Conservation (phyloP, 2,888 invertebrate species). For the Stenolophus ochropezus region DNA sequence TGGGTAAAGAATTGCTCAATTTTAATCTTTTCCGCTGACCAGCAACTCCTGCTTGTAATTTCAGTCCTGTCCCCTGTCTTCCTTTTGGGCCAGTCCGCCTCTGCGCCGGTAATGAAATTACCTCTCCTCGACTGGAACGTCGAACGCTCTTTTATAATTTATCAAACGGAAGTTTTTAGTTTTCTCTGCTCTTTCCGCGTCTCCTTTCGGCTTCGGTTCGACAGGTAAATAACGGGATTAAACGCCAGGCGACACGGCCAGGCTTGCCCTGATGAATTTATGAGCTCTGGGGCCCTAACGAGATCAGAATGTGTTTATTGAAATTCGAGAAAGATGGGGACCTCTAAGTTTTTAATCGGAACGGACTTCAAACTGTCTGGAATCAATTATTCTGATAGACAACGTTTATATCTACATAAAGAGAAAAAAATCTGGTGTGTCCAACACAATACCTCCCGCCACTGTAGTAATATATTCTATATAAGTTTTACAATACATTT, state of each 20-base stretch:
- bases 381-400: too few species aligned
- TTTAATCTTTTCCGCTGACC: too few species aligned
- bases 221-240: slow-evolving; percentile 50
- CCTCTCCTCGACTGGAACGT: slow-evolving; percentile 19
- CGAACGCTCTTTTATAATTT: slow-evolving; percentile 50
- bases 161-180: slow-evolving; percentile 47
- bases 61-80: not conserved
- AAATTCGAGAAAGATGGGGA: not conserved
- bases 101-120: slow-evolving; percentile 36
- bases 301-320: slow-evolving; percentile 13
- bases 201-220: not conserved
- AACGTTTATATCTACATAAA: too few species aligned
- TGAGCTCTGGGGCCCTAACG: not conserved
- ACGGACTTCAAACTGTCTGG: too few species aligned
- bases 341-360: too few species aligned
- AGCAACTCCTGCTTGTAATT: too few species aligned
- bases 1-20: too few species aligned
- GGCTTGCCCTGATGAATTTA: slow-evolving; percentile 24
- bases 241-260: not conserved
- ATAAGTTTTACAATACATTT: too few species aligned
- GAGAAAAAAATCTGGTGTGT: too few species aligned
- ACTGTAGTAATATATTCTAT: too few species aligned
- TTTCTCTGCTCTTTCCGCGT: slow-evolving; percentile 12
- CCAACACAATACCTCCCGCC: too few species aligned
- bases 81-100: not conserved